Conservation (phyloP, 2,113 vertebrate genomes). For the Acrocephalus kingi region DNA sequence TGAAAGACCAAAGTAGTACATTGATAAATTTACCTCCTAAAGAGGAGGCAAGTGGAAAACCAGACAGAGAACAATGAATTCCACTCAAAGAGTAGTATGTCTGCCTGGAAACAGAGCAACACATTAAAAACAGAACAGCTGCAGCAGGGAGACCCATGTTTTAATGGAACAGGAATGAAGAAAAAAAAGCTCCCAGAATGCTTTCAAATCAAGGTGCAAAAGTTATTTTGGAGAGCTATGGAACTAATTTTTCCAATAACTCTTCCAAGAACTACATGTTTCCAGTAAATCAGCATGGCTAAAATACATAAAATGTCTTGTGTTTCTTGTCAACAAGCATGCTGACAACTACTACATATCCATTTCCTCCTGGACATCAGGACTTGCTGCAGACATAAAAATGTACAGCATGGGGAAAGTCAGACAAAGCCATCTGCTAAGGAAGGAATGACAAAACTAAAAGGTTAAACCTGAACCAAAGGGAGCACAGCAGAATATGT, state of each 20-base stretch:
- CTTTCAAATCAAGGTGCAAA: conserved; percentile 15
- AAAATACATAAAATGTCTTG: not conserved
- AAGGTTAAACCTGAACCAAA: not conserved
- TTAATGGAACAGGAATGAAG: not conserved
- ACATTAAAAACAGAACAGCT: conserved; percentile 9
- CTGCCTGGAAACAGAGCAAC: conserved; percentile 26
- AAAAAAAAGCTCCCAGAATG: not conserved
- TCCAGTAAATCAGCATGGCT: not conserved
- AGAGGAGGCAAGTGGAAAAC: conserved; percentile 5
- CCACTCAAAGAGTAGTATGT: not conserved
- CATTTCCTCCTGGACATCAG: not conserved
- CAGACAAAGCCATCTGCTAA: not conserved
- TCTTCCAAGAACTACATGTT: conserved; percentile 6
- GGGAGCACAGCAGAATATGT: not conserved
- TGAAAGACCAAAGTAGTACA: not conserved
- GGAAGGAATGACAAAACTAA: not conserved
- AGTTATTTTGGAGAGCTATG: not conserved
- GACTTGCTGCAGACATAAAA: not conserved
- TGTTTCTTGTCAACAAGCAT: conserved; percentile 5
- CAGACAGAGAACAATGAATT: not conserved
- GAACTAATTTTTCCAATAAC: conserved; percentile 4
- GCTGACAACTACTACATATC: not conserved
- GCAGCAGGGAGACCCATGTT: not conserved
- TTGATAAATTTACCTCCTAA: not conserved
- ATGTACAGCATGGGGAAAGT: not conserved